Percentiles rank a stretch among this genome's conserved stretches.
Evolutionary conservation across 30 jellyfish, hydroid and myxozoan genomes (phyloP).

Genomic region (Cassiopea xamachana): DNA sequence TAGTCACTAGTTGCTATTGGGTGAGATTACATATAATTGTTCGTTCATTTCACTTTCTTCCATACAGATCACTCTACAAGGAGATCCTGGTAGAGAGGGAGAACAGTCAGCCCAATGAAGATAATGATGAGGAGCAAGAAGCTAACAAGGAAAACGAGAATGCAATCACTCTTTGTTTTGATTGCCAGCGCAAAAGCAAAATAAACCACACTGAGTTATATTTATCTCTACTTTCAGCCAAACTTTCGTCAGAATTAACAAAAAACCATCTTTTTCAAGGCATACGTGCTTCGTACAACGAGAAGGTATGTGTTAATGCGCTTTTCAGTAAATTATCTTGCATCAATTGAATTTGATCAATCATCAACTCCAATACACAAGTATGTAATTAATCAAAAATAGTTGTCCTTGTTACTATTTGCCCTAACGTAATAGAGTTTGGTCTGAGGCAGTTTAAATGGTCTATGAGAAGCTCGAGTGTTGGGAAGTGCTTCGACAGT

Average conservation of each 20-base stretch:
- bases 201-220: slow-evolving; percentile 55
- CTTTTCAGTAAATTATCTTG: too few species aligned
- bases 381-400: too few species aligned
- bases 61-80: slow-evolving; percentile 6
- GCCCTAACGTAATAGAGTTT: too few species aligned
- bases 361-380: too few species aligned
- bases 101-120: slow-evolving; percentile 16
- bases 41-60: too few species aligned
- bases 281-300: background rate
- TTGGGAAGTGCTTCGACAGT: too few species aligned
- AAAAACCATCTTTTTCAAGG: slow-evolving; percentile 23
- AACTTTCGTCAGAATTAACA: slow-evolving; percentile 33
- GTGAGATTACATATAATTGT: background rate
- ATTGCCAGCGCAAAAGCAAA: slow-evolving; percentile 44
- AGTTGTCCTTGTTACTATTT: too few species aligned
- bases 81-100: slow-evolving; percentile 8
- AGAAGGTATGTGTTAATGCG: slow-evolving; percentile 6
- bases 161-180: slow-evolving; percentile 15
- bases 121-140: background rate
- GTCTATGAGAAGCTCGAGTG: too few species aligned
- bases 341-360: too few species aligned
- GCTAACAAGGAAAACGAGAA: slow-evolving; percentile 6
- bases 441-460: too few species aligned
- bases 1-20: background rate
- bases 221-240: slow-evolving; percentile 52